Evolutionary conservation across 2,113 vertebrate species (phyloP).

Genomic region (Neodontobutis hainanensis): DNA sequence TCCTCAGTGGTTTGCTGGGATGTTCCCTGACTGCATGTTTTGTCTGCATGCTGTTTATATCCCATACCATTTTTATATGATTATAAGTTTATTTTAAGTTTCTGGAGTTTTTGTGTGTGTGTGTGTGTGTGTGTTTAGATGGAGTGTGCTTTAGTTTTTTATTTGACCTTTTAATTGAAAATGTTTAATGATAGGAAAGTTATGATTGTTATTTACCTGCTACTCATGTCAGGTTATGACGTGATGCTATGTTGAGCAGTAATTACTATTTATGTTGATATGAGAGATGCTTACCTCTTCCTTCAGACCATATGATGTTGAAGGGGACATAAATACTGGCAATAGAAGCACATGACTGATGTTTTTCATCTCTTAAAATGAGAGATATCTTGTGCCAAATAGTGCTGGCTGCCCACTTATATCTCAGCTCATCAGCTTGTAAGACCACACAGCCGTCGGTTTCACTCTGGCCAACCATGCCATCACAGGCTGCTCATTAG

Average conservation of each 20-base stretch:
- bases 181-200: constrained; percentile 6
- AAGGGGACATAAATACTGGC: constrained; percentile 47
- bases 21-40: constrained; percentile 62
- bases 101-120: constrained; percentile 17
- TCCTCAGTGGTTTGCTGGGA: constrained; percentile 42
- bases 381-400: constrained; percentile 61
- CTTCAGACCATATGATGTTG: background rate
- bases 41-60: constrained; percentile 54
- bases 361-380: constrained; percentile 60
- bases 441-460: constrained; percentile 47
- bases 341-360: constrained; percentile 65
- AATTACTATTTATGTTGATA: too few relatives aligned
- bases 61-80: constrained; percentile 48
- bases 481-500: constrained; percentile 71
- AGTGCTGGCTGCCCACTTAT: constrained; percentile 61
- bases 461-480: constrained; percentile 62
- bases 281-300: too few relatives aligned
- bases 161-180: constrained; percentile 8
- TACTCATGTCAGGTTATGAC: background rate
- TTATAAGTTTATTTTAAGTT: constrained; percentile 30
- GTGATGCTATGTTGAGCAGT: background rate
- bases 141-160: background rate
- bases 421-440: constrained; percentile 69
- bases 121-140: constrained; percentile 18
- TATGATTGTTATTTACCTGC: constrained; percentile 12